These are phyloP conservation scores for Coreius guichenoti DNA, from an alignment of 2,797 vertebrate species.

Conservation along the genomic window DNA sequence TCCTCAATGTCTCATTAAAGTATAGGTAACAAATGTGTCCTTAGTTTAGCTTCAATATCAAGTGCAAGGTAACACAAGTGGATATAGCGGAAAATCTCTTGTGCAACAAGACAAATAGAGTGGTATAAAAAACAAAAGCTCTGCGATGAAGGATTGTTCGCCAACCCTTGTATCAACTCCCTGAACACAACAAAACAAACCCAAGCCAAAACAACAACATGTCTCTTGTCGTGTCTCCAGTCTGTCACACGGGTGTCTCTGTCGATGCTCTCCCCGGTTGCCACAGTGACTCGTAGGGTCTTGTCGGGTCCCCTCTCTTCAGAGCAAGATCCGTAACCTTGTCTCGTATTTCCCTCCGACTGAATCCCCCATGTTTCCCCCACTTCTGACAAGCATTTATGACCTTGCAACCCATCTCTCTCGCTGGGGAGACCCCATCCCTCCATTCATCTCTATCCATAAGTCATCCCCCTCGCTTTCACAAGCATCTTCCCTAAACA, in stretches of 20 bases:
- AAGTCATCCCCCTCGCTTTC: slow-evolving; percentile 49
- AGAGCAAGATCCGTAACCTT: slow-evolving; percentile 55
- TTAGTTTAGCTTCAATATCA: slow-evolving; percentile 4
- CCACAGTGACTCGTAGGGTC: slow-evolving; percentile 46
- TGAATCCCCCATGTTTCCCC: slow-evolving; percentile 51
- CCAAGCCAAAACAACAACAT: slow-evolving; percentile 44
- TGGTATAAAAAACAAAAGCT: slow-evolving; percentile 16
- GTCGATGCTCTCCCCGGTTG: slow-evolving; percentile 45
- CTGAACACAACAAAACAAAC: slow-evolving; percentile 45
- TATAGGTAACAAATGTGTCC: not conserved
- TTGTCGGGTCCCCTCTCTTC: slow-evolving; percentile 50
- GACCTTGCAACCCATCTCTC: slow-evolving; percentile 75
- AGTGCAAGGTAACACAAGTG: not conserved
- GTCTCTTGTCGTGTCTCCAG: slow-evolving; percentile 46
- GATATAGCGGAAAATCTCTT: not conserved
- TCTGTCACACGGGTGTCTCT: slow-evolving; percentile 45
- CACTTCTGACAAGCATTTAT: slow-evolving; percentile 62
- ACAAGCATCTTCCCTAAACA: slow-evolving; percentile 66
- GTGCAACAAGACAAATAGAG: slow-evolving; percentile 14
- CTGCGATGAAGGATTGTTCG: slow-evolving; percentile 34
- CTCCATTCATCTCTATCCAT: slow-evolving; percentile 26
- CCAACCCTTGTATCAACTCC: slow-evolving; percentile 39
- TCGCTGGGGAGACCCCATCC: slow-evolving; percentile 66
- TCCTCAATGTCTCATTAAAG: not conserved
- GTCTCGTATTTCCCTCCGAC: slow-evolving; percentile 46